Evolutionary conservation across 2,888 invertebrate genomes (phyloP).

Genomic region (Agonopterix subpropinquella): DNA sequence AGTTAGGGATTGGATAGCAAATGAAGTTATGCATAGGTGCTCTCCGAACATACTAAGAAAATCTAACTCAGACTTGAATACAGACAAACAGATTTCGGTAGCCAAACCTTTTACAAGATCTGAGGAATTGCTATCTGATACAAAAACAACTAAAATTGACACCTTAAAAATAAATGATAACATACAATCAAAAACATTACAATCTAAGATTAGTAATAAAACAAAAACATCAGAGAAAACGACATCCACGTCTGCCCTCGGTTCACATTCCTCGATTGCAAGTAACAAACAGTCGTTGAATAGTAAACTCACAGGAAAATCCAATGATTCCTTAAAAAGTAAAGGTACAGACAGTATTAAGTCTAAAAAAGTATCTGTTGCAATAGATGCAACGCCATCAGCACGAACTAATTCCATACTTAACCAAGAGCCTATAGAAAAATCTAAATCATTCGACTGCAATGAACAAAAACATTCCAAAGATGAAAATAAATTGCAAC

Average conservation of each 20-base stretch:
- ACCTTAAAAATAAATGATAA: slow-evolving; percentile 27
- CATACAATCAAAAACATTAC: slow-evolving; percentile 26
- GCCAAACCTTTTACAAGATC: slow-evolving; percentile 60
- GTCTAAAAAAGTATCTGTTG: slow-evolving; percentile 84
- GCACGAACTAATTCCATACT: slow-evolving; percentile 83
- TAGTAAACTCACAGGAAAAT: slow-evolving; percentile 47
- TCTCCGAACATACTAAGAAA: slow-evolving; percentile 80
- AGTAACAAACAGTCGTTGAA: slow-evolving; percentile 48
- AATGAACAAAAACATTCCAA: slow-evolving; percentile 50
- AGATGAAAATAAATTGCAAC: slow-evolving; percentile 40
- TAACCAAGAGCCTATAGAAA: slow-evolving; percentile 85
- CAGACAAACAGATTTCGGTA: slow-evolving; percentile 37
- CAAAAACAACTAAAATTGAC: slow-evolving; percentile 38
- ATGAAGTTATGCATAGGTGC: slow-evolving; percentile 84
- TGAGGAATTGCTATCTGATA: slow-evolving; percentile 59
- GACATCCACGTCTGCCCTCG: slow-evolving; percentile 63
- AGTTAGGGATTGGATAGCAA: slow-evolving; percentile 90
- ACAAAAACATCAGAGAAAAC: slow-evolving; percentile 63
- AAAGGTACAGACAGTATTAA: slow-evolving; percentile 59
- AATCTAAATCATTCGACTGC: slow-evolving; percentile 78
- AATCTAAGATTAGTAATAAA: slow-evolving; percentile 37
- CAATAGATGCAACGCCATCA: slow-evolving; percentile 86
- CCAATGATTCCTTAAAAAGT: slow-evolving; percentile 63
- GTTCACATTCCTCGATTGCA: slow-evolving; percentile 57
- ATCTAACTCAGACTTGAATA: slow-evolving; percentile 52